phyloP scores from a whole-genome alignment of 23 tunicate species.

The Phallusia fumigata region DNA sequence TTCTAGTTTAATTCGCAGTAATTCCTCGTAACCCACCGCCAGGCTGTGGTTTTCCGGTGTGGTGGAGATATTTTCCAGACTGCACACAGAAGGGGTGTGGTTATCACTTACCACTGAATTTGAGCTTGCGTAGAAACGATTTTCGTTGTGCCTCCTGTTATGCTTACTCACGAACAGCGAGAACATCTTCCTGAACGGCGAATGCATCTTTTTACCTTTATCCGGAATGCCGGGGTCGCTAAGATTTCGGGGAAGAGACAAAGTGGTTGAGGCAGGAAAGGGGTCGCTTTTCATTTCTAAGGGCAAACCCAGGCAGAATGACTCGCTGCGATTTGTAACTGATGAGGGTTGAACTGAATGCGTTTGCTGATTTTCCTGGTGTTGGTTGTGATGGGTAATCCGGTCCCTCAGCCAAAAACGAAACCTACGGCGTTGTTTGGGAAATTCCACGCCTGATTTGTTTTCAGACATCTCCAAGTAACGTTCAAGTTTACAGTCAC shows the following conservation, averaged over 20 bases:
- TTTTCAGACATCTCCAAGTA: neutral
- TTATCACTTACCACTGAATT: neutral
- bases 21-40: neutral
- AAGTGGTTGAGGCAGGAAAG: neutral
- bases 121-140: neutral
- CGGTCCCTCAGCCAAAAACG: neutral
- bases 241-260: neutral
- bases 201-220: neutral
- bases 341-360: neutral
- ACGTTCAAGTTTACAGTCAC: no score
- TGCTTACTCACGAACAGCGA: conserved; percentile 14
- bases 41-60: neutral
- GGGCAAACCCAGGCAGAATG: neutral
- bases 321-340: neutral
- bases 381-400: neutral
- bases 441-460: neutral
- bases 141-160: neutral
- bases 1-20: neutral
- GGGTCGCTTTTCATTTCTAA: conserved; percentile 2
- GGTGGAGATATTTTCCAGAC: neutral
- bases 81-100: neutral
- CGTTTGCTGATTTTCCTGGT: neutral
- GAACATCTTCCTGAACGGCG: conserved; percentile 2
- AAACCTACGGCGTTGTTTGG: neutral
- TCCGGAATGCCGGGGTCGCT: neutral